Percentiles rank a stretch among this genome's conserved stretches.
Evolutionary conservation across 2,113 vertebrate genomes (phyloP).

Genomic region (Melanostigma gelatinosum): DNA sequence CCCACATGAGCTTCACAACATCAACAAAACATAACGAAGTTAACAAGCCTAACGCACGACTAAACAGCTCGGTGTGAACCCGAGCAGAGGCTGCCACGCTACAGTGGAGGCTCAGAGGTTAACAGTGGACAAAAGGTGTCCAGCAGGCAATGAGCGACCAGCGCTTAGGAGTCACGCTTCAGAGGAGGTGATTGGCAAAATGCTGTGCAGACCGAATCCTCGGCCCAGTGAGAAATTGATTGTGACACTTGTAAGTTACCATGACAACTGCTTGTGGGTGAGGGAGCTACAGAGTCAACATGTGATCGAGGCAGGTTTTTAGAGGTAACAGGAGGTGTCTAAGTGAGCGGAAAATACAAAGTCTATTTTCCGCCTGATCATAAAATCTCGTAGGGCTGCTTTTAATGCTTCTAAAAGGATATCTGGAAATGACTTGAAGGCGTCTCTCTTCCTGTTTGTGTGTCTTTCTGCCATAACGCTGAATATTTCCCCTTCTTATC

Average conservation of each 20-base stretch:
- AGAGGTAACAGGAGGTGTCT: conserved; percentile 34
- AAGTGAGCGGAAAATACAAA: conserved; percentile 33
- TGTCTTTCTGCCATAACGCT: not conserved
- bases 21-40: conserved; percentile 25
- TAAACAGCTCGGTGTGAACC: conserved; percentile 32
- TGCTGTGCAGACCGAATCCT: conserved; percentile 50
- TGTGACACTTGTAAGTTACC: conserved; percentile 70
- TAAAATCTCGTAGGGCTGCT: conserved; percentile 36
- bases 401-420: conserved; percentile 10
- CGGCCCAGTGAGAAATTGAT: conserved; percentile 69
- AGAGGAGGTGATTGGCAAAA: conserved; percentile 70
- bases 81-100: conserved; percentile 28
- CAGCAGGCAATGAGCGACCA: conserved; percentile 62
- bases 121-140: conserved; percentile 57
- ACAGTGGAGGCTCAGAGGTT: conserved; percentile 40
- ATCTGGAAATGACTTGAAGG: conserved; percentile 6
- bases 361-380: conserved; percentile 18
- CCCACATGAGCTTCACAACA: conserved; percentile 9
- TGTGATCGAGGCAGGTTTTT: conserved; percentile 45
- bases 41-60: conserved; percentile 43
- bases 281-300: conserved; percentile 32
- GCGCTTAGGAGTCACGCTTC: conserved; percentile 68
- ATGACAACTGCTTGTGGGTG: conserved; percentile 70
- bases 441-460: conserved; percentile 11
- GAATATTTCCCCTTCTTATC: conserved; percentile 6